phyloP scores from a whole-genome alignment of 2,113 vertebrate species.

The Anoura caudifer region DNA sequence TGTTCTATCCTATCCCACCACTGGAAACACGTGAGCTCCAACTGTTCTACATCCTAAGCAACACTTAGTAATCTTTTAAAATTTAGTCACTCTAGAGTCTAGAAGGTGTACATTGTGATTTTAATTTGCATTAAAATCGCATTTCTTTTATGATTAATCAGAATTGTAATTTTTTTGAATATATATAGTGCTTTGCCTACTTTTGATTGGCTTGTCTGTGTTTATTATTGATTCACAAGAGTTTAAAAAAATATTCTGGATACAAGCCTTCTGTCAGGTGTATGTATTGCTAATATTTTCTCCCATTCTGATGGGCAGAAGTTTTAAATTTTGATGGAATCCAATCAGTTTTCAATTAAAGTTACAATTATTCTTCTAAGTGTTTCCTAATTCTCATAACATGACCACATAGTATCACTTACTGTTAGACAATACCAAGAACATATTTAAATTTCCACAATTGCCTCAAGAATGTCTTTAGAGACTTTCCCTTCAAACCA shows the following conservation, averaged over 20 bases:
- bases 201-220: background rate
- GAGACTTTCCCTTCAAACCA: background rate
- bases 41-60: background rate
- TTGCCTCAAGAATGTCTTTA: background rate
- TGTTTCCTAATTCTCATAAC: background rate
- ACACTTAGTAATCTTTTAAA: background rate
- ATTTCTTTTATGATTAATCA: background rate
- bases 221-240: background rate
- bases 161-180: background rate
- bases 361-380: background rate
- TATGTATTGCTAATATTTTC: background rate
- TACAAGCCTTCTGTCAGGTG: background rate
- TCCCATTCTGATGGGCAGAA: background rate
- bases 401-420: background rate
- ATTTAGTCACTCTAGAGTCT: background rate
- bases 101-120: background rate
- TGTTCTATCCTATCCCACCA: background rate
- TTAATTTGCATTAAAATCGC: background rate
- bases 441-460: background rate
- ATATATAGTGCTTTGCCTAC: background rate
- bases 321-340: background rate
- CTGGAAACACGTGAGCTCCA: background rate
- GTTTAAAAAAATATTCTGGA: background rate
- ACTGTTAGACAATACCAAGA: background rate
- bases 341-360: background rate